phyloP scores from a whole-genome alignment of 2,797 vertebrate species.

The Anguilla pacifica region DNA sequence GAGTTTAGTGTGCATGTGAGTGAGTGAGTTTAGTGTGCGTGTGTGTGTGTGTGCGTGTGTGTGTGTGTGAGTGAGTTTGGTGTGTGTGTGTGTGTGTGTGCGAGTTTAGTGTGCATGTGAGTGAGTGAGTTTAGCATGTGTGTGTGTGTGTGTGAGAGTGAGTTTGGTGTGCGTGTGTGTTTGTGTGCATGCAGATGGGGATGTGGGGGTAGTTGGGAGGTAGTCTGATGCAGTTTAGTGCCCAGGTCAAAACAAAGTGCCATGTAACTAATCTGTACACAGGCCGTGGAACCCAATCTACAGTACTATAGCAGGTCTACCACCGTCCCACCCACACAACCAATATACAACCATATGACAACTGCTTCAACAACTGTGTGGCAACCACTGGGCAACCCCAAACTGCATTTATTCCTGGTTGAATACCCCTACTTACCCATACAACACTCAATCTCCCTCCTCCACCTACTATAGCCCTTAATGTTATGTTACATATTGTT shows the following conservation, averaged over 20 bases:
- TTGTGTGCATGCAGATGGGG: constrained; percentile 29
- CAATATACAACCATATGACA: background rate
- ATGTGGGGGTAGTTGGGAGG: constrained; percentile 30
- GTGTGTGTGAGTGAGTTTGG: no score
- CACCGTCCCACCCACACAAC: background rate
- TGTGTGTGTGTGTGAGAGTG: background rate
- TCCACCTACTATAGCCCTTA: background rate
- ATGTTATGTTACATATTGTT: background rate
- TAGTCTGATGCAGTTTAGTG: background rate
- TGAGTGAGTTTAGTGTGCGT: background rate
- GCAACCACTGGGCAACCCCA: background rate
- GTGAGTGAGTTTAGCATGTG: background rate
- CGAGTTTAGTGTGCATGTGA: background rate
- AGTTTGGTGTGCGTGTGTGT: background rate
- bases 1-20: background rate
- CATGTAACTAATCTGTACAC: background rate
- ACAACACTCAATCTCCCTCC: no score
- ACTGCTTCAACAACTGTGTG: no score
- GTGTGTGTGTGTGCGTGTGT: background rate
- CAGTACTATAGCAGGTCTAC: background rate
- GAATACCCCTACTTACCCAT: no score
- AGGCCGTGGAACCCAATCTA: background rate
- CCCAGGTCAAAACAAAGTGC: background rate
- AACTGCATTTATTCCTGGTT: no score
- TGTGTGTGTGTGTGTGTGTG: no score